A percentile compares a stretch with the other conserved stretches of the same genome.
phyloP scores from a whole-genome alignment of 2,797 vertebrate species.

The Propithecus perrieri region DNA sequence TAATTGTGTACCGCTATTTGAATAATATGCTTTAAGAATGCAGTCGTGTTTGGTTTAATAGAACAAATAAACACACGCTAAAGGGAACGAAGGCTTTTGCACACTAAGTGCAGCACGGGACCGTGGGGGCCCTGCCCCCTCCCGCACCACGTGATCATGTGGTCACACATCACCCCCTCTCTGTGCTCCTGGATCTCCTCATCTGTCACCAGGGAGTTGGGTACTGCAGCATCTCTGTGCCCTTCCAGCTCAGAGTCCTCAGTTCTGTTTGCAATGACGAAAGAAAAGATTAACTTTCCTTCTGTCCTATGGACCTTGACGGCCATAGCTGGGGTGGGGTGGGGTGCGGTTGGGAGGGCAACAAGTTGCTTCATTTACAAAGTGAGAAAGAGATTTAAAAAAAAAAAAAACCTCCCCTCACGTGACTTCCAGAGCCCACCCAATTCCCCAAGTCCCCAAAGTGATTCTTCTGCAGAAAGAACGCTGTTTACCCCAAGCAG shows the following conservation, averaged over 20 bases:
- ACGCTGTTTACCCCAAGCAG: conserved; percentile 61
- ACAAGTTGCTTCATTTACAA: conserved; percentile 73
- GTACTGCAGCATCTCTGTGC: fast-evolving
- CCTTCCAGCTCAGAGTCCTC: neutral
- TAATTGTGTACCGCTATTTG: too few species aligned
- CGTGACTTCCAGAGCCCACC: conserved; percentile 51
- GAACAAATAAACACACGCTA: neutral
- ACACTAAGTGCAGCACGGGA: fast-evolving
- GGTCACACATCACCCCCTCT: neutral
- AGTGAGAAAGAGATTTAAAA: conserved; percentile 60
- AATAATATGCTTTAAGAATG: neutral
- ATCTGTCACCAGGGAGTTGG: neutral
- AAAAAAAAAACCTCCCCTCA: neutral
- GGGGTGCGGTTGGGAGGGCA: conserved; percentile 11
- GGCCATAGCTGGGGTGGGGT: conserved; percentile 28
- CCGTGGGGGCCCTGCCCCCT: fast-evolving
- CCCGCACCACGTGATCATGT: fast-evolving
- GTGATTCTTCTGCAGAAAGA: conserved; percentile 74
- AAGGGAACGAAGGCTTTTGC: neutral
- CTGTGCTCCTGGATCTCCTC: neutral
- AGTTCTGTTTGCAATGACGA: neutral
- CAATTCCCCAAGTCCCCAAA: conserved; percentile 62
- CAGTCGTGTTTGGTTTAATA: fast-evolving
- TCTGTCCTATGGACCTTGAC: conserved; percentile 47
- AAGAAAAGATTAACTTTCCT: conserved; percentile 69